Evolutionary conservation across 2,888 invertebrate genomes (phyloP), one percentile per base, ranked within the genome.

Genomic region (Drosophila falleni): DNA sequence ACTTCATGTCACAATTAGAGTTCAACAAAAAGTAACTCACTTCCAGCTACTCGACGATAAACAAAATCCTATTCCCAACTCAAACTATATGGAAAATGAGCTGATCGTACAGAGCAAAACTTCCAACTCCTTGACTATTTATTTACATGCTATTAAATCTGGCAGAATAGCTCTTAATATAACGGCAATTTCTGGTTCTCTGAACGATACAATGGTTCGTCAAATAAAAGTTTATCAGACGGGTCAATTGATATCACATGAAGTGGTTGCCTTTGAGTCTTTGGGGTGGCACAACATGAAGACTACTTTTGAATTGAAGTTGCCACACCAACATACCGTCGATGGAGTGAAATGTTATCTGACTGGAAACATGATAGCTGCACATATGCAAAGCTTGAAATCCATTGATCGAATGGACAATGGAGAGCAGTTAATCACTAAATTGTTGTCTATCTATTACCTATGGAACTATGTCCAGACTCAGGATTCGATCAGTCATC

Each of bases 391-490:
- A 0, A 47, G 13, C 6, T 1, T 51, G 0, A 46, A 29, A 1
- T 1, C 6, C 0, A 13, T 78, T 11, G 1, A 44, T 8, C 13
- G 31, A 0, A n/a, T 44, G 0, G 66, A 73, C 15, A 72, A 69
- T 31, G 50, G 50, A 9, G 74, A 80, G 39, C 47, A 70, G n/a
- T 5, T 71, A 33, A 71, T 80, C 4, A 70, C 65, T n/a, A 78
- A 70, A 13, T 6, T 80, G 42, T 11, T 78, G 10, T 46, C 55
- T 1, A 39, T 19, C 0, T 67, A 46, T 33, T 23, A 39, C n/a
- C 49, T 80, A 8, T 74, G 61, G 66, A 31, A 66, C 6, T 69
- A 56, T 59, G 9, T 65, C 33, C 16, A 46, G 3, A 10, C 13
- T 11, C 5, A 13, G 3, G n/a, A 0, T 4, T 31, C 26, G 10